Percentiles rank a stretch among this genome's conserved stretches.
These are phyloP conservation scores for Drosophila pseudotakahashii DNA, from an alignment of 2,888 invertebrate species.

Conservation along the genomic window DNA sequence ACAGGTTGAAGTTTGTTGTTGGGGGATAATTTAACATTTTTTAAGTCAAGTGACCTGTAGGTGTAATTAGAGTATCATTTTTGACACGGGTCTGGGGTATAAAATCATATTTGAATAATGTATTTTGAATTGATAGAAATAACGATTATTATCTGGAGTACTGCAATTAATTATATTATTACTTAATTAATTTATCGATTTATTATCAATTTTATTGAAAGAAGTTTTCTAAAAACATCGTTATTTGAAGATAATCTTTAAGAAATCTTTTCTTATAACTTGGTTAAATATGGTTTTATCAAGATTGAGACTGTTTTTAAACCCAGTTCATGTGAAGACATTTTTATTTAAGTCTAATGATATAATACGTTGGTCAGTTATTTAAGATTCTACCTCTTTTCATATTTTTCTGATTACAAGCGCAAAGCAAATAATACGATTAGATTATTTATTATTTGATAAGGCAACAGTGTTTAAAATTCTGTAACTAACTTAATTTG, in stretches of 20 bases:
- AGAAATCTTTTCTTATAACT: too few species aligned
- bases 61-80: constrained; percentile 24
- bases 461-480: constrained; percentile 9
- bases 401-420: not conserved
- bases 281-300: too few species aligned
- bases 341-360: not conserved
- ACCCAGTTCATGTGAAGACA: not conserved
- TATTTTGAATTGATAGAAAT: not conserved
- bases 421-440: not conserved
- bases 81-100: not conserved
- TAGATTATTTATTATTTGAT: constrained; percentile 20
- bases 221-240: too few species aligned
- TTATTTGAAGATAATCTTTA: too few species aligned
- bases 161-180: not conserved
- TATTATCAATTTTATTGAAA: too few species aligned
- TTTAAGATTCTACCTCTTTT: not conserved
- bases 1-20: constrained; percentile 14
- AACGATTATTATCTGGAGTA: constrained; percentile 1
- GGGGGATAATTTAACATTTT: constrained; percentile 16
- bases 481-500: constrained; percentile 31
- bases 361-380: not conserved
- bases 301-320: too few species aligned
- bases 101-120: not conserved
- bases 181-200: not conserved
- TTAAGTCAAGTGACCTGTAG: constrained; percentile 11